Percentiles rank a stretch among this genome's conserved stretches.
Conservation (phyloP, 2,113 vertebrate species). For the Hystrix cristata region DNA sequence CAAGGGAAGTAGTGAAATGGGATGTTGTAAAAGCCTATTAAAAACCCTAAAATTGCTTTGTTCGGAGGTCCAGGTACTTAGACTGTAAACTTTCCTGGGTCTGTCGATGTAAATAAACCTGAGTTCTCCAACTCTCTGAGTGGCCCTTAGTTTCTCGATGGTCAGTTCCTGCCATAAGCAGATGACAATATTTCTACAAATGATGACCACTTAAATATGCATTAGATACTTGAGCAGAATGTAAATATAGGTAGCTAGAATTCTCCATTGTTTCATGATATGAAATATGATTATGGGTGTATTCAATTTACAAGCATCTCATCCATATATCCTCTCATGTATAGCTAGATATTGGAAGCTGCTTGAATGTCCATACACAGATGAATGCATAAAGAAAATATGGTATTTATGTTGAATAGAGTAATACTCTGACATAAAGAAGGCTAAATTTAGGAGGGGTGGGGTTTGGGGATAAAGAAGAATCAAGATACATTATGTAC, state of each 20-base stretch:
- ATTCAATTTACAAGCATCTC: neutral
- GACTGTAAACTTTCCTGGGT: too few relatives aligned
- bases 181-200: neutral
- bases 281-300: neutral
- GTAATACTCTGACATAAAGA: neutral
- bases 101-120: too few relatives aligned
- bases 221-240: neutral
- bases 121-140: too few relatives aligned
- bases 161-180: too few relatives aligned
- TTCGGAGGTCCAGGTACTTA: too few relatives aligned
- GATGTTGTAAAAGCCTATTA: too few relatives aligned
- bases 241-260: neutral
- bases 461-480: too few relatives aligned
- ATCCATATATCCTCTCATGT: neutral
- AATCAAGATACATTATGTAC: too few relatives aligned
- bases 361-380: neutral
- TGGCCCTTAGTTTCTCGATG: too few relatives aligned
- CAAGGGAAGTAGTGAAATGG: too few relatives aligned
- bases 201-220: neutral
- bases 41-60: too few relatives aligned
- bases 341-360: neutral
- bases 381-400: neutral
- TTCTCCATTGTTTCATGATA: neutral
- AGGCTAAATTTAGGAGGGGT: too few relatives aligned
- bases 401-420: neutral